These are phyloP conservation scores for Poicephalus gulielmi DNA, from an alignment of 2,113 vertebrate genomes.

Conservation along the genomic window DNA sequence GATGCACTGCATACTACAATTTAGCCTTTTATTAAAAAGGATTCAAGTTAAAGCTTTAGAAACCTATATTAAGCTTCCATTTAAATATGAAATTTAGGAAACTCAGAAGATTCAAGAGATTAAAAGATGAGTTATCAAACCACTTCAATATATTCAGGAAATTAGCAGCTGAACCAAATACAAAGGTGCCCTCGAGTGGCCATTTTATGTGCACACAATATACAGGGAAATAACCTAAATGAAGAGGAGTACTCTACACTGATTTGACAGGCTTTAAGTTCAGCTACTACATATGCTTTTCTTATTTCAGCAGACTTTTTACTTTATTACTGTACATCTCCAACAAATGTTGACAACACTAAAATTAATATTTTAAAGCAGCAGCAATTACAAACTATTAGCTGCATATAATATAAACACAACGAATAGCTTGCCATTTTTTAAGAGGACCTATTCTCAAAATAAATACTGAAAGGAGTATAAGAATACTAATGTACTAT, in stretches of 20 bases:
- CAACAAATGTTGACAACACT: background rate
- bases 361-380: background rate
- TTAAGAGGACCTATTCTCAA: background rate
- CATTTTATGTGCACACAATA: background rate
- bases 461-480: background rate
- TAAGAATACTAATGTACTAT: background rate
- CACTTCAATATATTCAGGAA: background rate
- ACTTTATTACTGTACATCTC: background rate
- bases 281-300: background rate
- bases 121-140: background rate
- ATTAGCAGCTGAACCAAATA: background rate
- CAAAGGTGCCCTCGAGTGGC: conserved; percentile 52
- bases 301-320: background rate
- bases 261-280: background rate
- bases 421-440: background rate
- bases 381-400: background rate
- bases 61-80: background rate
- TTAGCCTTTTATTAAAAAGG: background rate
- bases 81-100: background rate
- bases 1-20: background rate
- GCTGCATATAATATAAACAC: background rate
- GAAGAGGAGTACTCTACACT: background rate
- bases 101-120: background rate
- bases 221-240: background rate
- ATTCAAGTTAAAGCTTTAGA: background rate